A percentile compares a stretch with the other conserved stretches of the same genome.
Conservation (phyloP, 2,113 vertebrate species). For the Scalopus aquaticus region DNA sequence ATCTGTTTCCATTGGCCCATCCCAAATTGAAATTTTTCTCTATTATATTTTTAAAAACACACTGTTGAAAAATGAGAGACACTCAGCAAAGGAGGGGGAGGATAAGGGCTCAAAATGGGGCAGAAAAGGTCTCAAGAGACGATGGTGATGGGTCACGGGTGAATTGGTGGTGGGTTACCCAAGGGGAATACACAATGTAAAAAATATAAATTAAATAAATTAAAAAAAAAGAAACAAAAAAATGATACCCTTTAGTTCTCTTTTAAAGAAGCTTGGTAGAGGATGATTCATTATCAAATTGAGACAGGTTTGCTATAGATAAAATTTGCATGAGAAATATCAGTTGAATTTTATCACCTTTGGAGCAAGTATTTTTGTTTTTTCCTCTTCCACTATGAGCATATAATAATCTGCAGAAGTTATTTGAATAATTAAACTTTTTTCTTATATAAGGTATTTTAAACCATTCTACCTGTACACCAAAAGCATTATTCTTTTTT, state of each 20-base stretch:
- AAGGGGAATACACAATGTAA: too few species aligned
- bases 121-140: too few species aligned
- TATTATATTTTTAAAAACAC: slow-evolving; percentile 24
- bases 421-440: slow-evolving; percentile 38
- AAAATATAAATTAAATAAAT: too few species aligned
- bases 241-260: neutral
- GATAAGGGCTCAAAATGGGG: too few species aligned
- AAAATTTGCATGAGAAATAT: slow-evolving; percentile 53
- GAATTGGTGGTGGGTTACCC: too few species aligned
- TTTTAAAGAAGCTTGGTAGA: slow-evolving; percentile 26
- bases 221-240: too few species aligned
- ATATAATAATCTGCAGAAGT: neutral
- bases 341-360: slow-evolving; percentile 45
- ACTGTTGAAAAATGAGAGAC: too few species aligned
- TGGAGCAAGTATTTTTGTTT: slow-evolving; percentile 39
- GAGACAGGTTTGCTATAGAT: neutral
- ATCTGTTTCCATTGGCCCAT: neutral
- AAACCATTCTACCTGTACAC: neutral
- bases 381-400: neutral
- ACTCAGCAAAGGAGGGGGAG: too few species aligned
- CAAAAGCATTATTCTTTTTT: slow-evolving; percentile 21
- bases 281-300: slow-evolving; percentile 50
- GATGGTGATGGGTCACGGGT: too few species aligned
- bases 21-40: slow-evolving; percentile 25
- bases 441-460: slow-evolving; percentile 21